Evolutionary conservation across 2,797 vertebrate genomes (phyloP).

Genomic region (Alauda arvensis): DNA sequence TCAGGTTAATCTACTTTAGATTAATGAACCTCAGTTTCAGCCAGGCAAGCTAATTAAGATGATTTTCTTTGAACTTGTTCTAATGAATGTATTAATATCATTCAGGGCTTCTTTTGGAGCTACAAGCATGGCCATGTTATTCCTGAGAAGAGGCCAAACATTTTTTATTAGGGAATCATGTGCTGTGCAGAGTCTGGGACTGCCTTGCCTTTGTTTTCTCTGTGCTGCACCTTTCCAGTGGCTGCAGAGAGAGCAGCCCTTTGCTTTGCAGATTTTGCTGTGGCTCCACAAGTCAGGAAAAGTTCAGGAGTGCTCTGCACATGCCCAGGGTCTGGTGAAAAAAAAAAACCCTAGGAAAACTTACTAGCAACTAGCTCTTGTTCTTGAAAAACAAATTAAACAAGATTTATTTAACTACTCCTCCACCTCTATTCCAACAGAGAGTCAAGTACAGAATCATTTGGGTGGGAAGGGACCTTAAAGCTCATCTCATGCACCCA

Average conservation of each 20-base stretch:
- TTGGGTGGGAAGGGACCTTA: neutral
- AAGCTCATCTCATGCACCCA: neutral
- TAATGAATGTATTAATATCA: constrained; percentile 66
- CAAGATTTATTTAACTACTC: neutral
- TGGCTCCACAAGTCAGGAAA: neutral
- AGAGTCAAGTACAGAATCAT: neutral
- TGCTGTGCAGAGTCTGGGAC: constrained; percentile 10
- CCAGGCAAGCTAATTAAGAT: constrained; percentile 66
- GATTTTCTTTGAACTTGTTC: constrained; percentile 66
- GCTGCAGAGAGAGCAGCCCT: neutral
- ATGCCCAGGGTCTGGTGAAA: neutral
- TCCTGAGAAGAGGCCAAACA: constrained; percentile 58
- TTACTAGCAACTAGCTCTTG: neutral
- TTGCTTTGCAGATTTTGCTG: neutral
- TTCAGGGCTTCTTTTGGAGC: constrained; percentile 56
- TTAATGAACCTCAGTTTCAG: constrained; percentile 63
- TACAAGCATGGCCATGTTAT: constrained; percentile 63
- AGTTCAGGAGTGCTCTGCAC: constrained; percentile 4
- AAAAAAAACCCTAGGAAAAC: neutral
- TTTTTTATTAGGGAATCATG: constrained; percentile 45
- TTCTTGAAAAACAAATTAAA: neutral
- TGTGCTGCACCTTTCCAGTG: neutral
- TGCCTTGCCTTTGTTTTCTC: constrained; percentile 50
- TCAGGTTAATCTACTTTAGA: constrained; percentile 61
- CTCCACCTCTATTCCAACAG: fast-evolving